Evolutionary conservation across 2,113 vertebrate genomes (phyloP).

Genomic region (Rana temporaria): DNA sequence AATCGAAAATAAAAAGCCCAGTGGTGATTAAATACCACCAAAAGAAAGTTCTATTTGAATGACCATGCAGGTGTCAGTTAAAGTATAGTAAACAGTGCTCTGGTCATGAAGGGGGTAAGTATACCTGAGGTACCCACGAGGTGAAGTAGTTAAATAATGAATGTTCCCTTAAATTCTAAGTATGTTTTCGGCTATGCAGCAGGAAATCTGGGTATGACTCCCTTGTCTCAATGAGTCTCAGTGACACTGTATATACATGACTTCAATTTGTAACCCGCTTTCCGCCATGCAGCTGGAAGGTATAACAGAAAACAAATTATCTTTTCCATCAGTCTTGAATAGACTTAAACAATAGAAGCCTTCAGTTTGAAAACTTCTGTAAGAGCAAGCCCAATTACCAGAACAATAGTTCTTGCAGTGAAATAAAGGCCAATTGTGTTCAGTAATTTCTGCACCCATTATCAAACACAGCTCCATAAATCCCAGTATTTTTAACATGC

Average conservation of each 20-base stretch:
- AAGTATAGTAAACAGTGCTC: too few species aligned
- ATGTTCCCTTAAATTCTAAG: too few species aligned
- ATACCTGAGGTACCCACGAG: too few species aligned
- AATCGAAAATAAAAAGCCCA: too few species aligned
- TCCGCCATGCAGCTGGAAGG: conserved; percentile 22
- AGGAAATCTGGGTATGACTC: not conserved
- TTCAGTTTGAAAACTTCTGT: conserved; percentile 20
- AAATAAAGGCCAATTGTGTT: conserved; percentile 31
- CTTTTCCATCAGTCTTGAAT: conserved; percentile 41
- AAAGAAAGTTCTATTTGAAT: too few species aligned
- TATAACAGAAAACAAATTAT: conserved; percentile 38
- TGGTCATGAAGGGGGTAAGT: too few species aligned
- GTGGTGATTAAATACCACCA: too few species aligned
- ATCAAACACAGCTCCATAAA: not conserved
- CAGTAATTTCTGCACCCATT: conserved; percentile 9
- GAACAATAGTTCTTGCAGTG: conserved; percentile 24
- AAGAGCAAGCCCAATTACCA: conserved; percentile 37
- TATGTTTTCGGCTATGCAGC: not conserved
- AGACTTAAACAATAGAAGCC: conserved; percentile 37
- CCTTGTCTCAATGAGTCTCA: not conserved
- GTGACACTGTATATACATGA: not conserved
- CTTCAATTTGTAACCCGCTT: conserved; percentile 9
- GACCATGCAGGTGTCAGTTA: too few species aligned
- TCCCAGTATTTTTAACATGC: conserved; percentile 5
- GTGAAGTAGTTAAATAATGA: too few species aligned